Base-by-base conservation (phyloP, 2,888 invertebrate species). In the Prosapia bicincta region DNA sequence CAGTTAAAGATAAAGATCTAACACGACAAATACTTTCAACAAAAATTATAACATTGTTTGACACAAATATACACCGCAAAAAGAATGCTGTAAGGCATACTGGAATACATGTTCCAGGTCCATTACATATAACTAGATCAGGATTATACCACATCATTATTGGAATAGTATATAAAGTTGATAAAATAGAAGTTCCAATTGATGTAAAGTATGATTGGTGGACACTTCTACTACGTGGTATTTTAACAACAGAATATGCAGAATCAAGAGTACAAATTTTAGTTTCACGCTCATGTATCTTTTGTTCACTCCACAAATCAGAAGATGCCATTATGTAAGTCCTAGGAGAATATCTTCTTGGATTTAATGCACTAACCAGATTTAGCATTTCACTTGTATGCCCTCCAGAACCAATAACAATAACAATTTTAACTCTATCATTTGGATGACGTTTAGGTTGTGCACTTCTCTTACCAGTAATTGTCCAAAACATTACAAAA, bases 51-150 rank as follows among this genome's bases (percentile, higher is more conserved):
- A 90, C 90, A 76, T 91, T 90, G 80, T 91, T 86, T 30, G 87
- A 84, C 43, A 95, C 82, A 80, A 89, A 91, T 0, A 91, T 84
- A 78, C 91, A 88, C 84, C 92, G 92, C 80, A 93, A 86, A 0
- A 96, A 69, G 83, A 94, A 93, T 20, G 92, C 92, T 73, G 93
- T 88, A 74, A 93, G 81, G 86, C 97, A 97, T 74, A 98, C 87
- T 3, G 99, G 99, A 77, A 99, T 89, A 85, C 99, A 98, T 6
- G 97, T 98, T 7, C 98, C 98, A 66, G 99, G 99, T 0, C 99
- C 99, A 87, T 99, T 98, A 85, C 95, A 96, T 69, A 97, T 86
- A 81, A 97, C 89, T 80, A 97, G 83, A 84, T 96, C 91, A 0
- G 98, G 98, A 79, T 88, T 89, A 81, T 91, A 88, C 70, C 85